A percentile compares a stretch with the other conserved stretches of the same genome.
These are phyloP conservation scores for Pithys albifrons DNA, from an alignment of 2,113 vertebrate species.

Conservation along the genomic window DNA sequence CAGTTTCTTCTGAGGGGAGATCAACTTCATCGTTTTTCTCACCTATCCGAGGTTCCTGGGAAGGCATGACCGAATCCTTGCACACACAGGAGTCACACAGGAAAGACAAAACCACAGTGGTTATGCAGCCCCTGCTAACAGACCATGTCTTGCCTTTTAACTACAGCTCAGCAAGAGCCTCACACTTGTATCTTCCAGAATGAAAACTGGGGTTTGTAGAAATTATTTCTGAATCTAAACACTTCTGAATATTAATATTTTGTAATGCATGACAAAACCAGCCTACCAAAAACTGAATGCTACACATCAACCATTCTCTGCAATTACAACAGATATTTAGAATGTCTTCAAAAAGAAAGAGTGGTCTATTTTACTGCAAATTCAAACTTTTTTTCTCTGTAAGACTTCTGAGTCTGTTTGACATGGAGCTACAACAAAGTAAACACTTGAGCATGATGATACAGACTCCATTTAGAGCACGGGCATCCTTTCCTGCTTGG, in stretches of 20 bases:
- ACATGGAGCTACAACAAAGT: background rate
- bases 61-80: constrained; percentile 99
- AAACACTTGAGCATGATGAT: background rate
- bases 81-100: background rate
- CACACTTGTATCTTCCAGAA: background rate
- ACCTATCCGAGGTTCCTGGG: constrained; percentile 91
- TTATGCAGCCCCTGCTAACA: background rate
- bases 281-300: background rate
- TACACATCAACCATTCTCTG: background rate
- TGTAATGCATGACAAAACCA: background rate
- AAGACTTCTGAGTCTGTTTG: background rate
- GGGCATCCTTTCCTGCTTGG: background rate
- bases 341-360: background rate
- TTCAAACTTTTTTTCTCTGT: background rate
- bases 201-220: background rate
- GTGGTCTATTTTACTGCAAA: background rate
- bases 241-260: background rate
- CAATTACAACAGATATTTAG: background rate
- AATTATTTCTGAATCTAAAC: background rate
- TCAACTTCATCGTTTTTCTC: constrained; percentile 85
- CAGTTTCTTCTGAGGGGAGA: constrained; percentile 85
- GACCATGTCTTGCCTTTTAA: background rate
- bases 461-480: background rate
- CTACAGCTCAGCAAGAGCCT: background rate
- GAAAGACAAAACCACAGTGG: background rate